Conservation (phyloP, 2,113 vertebrate genomes). For the Mus pahari region DNA sequence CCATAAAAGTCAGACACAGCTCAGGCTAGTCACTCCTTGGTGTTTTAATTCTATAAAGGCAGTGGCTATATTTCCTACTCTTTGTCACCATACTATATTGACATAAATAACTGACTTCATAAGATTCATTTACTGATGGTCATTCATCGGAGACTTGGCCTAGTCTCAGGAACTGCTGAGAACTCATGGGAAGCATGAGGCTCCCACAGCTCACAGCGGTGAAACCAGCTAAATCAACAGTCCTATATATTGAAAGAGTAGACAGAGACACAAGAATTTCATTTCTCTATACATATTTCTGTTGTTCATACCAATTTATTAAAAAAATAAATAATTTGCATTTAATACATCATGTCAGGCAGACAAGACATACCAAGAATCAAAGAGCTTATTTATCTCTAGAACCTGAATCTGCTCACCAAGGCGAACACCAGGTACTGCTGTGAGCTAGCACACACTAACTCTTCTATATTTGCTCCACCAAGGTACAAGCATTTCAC, state of each 20-base stretch:
- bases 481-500: not conserved
- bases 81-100: not conserved
- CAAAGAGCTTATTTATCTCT: not conserved
- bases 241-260: not conserved
- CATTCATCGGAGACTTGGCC: not conserved
- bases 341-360: not conserved
- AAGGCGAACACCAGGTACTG: not conserved
- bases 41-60: not conserved
- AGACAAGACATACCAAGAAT: not conserved
- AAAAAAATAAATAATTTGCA: not conserved
- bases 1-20: not conserved
- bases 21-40: not conserved
- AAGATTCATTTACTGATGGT: not conserved
- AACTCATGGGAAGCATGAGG: not conserved
- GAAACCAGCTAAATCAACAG: not conserved
- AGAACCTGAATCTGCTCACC: not conserved
- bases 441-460: not conserved
- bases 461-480: not conserved
- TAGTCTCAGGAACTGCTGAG: not conserved
- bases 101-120: not conserved
- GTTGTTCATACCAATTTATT: not conserved
- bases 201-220: not conserved
- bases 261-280: not conserved
- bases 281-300: not conserved
- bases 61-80: not conserved